phyloP scores from a whole-genome alignment of 2,113 vertebrate species.

The Lepidiolamprologus cunningtoni region DNA sequence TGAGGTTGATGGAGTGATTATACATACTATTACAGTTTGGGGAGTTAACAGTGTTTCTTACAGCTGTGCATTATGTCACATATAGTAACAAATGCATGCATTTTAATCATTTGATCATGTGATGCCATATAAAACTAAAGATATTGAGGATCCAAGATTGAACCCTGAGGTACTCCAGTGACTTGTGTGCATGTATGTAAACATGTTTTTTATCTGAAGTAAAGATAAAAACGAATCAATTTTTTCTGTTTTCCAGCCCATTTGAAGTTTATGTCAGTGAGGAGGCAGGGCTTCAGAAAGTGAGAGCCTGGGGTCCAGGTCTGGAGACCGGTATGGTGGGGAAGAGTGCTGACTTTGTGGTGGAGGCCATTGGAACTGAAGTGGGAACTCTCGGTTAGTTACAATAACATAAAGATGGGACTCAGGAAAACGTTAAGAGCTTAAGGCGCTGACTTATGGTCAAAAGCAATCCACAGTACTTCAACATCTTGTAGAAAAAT shows the following conservation, averaged over 20 bases:
- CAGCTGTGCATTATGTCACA: neutral
- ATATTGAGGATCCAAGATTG: neutral
- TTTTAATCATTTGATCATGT: neutral
- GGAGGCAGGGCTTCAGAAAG: constrained; percentile 84
- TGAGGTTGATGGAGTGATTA: constrained; percentile 32
- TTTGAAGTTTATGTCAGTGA: constrained; percentile 85
- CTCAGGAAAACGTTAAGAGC: neutral
- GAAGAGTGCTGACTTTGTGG: constrained; percentile 90
- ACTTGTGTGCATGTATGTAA: neutral
- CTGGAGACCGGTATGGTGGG: constrained; percentile 89
- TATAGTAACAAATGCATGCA: neutral
- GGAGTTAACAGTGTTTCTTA: neutral
- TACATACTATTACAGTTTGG: neutral
- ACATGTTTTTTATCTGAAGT: neutral
- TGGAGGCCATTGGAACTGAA: constrained; percentile 91
- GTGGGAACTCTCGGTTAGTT: constrained; percentile 87
- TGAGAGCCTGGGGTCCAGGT: constrained; percentile 90
- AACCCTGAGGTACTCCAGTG: neutral
- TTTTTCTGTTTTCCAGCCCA: constrained; percentile 64
- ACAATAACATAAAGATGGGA: neutral
- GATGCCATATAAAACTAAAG: neutral
- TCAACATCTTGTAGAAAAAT: neutral
- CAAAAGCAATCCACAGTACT: neutral
- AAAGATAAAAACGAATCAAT: neutral
- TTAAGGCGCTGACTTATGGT: neutral